Evolutionary conservation across 1,140 invertebrate species (phyloP), one percentile per base, ranked within the genome.

Genomic region (Cydia pomonella): DNA sequence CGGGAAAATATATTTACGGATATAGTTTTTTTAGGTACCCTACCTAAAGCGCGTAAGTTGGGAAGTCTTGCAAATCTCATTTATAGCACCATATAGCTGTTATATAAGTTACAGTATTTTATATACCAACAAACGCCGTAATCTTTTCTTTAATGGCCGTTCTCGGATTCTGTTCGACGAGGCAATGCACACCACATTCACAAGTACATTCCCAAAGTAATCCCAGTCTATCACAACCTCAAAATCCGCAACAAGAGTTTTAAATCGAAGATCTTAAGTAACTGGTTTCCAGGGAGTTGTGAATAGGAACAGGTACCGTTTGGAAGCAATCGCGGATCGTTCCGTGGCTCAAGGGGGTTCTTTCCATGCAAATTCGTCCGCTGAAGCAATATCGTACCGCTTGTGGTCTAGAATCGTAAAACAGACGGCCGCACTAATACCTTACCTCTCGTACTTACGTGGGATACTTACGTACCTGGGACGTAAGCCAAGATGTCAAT

Each of bases 391-490:
- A 69, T 69, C 64, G 64, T 66, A 16, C 33, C 33, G 64, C 64
- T 69, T 69, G 64, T 69, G 64, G 64, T 69, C 64, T 18, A 38
- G 64, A 69, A 69, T 69, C 64, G 64, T 69, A 38, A 69, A 69
- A 38, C 33, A 69, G 64, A 38, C 47, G 47, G n/a, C 1, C n/a
- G 47, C 64, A 69, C 29, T 69, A 33, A 18, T 29, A 41, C 63
- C n/a, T 23, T 59, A 59, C 53, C 53, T 59, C 6, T 7, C 21
- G 53, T 3, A 23, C n/a, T n/a, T n/a, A 21, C 16, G n/a, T 18
- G 50, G 50, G 5, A 16, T 47, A 47, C 9, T 5, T 47, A 16
- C 9, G 5, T 53, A 53, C 50, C 50, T 53, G 50, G 50, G 41
- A 44, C 13, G 13, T 44, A 44, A n/a, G 41, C 41, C 41, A 44